phyloP scores from a whole-genome alignment of 2,113 vertebrate genomes.

The Galeopterus variegatus region DNA sequence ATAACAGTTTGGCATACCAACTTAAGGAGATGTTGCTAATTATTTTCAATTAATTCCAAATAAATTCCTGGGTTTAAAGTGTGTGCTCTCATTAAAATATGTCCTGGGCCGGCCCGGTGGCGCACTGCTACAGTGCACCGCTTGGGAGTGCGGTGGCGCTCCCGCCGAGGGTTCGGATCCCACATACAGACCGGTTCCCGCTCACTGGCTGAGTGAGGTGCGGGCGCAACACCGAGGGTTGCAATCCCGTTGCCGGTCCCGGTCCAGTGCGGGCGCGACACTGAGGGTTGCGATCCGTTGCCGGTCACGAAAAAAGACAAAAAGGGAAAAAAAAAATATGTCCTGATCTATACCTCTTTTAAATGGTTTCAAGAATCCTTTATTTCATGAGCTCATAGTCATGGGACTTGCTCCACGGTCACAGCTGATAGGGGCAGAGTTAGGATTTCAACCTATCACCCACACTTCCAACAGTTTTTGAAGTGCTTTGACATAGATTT shows the following conservation, averaged over 20 bases:
- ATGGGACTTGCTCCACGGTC: not conserved
- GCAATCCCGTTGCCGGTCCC: no score
- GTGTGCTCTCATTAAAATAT: constrained; percentile 22
- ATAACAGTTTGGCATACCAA: not conserved
- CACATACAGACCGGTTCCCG: no score
- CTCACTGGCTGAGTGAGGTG: no score
- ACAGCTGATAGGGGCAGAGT: not conserved
- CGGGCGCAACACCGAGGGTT: no score
- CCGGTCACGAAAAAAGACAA: no score
- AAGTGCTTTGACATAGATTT: not conserved
- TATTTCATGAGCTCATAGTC: not conserved
- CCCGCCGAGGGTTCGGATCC: no score
- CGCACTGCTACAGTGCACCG: no score
- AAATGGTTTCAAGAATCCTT: constrained; percentile 2
- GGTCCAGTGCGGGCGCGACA: no score
- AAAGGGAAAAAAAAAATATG: no score
- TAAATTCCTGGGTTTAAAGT: constrained; percentile 52
- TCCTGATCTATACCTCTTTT: not conserved
- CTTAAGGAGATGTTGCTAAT: constrained; percentile 39
- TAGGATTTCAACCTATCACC: not conserved
- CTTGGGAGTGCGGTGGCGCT: no score
- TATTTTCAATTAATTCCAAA: constrained; percentile 57
- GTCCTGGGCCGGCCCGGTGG: no score
- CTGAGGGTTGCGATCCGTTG: no score
- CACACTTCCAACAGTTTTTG: not conserved